A percentile compares a stretch with the other conserved stretches of the same genome.
These are phyloP conservation scores for Scaptomyza hsui DNA, from an alignment of 1,140 invertebrate genomes.

Conservation along the genomic window DNA sequence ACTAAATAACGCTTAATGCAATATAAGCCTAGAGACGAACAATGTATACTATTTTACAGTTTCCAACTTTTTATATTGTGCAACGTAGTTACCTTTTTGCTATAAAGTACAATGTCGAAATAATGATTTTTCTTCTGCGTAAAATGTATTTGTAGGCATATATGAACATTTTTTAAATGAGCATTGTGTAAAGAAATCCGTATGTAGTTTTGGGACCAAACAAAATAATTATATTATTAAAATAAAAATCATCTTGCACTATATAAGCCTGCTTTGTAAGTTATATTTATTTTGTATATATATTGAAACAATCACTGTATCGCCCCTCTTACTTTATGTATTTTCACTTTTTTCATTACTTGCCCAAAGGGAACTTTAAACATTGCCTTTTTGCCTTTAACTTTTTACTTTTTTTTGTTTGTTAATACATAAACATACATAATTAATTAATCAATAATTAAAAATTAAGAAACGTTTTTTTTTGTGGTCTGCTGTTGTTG, in stretches of 20 bases:
- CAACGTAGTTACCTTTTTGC: slow-evolving; percentile 21
- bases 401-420: slow-evolving; percentile 56
- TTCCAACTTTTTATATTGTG: slow-evolving; percentile 7
- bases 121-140: slow-evolving; percentile 27
- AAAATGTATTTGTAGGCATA: slow-evolving; percentile 33
- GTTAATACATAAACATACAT: slow-evolving; percentile 70
- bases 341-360: slow-evolving; percentile 22
- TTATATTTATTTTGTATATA: slow-evolving; percentile 48
- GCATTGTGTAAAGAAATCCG: slow-evolving; percentile 39
- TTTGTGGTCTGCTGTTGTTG: slow-evolving; percentile 35
- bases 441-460: slow-evolving; percentile 80
- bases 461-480: slow-evolving; percentile 65
- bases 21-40: slow-evolving; percentile 72
- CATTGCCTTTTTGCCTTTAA: slow-evolving; percentile 40
- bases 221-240: slow-evolving; percentile 44
- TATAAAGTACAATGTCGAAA: slow-evolving; percentile 15
- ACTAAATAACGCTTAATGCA: slow-evolving; percentile 83
- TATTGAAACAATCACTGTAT: slow-evolving; percentile 11
- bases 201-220: slow-evolving; percentile 17
- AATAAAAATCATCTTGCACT: slow-evolving; percentile 64
- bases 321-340: slow-evolving; percentile 7
- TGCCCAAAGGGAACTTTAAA: slow-evolving; percentile 31
- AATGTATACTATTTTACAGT: slow-evolving; percentile 42
- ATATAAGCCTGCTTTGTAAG: slow-evolving; percentile 70
- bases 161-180: slow-evolving; percentile 50